These are phyloP conservation scores for Salvelinus fontinalis DNA, from an alignment of 2,113 vertebrate species.

Conservation along the genomic window DNA sequence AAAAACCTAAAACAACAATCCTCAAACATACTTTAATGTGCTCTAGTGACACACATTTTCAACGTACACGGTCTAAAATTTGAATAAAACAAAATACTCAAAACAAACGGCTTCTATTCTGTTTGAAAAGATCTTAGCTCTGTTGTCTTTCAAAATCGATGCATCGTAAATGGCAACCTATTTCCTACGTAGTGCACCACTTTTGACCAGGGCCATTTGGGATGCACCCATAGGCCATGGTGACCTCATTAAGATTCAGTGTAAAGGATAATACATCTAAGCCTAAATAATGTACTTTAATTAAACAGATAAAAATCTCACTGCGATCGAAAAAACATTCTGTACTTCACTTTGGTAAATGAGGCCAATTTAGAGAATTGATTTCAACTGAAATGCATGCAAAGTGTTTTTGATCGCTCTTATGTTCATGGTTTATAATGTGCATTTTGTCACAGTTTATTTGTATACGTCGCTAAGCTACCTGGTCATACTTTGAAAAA, in stretches of 20 bases:
- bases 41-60: conserved; percentile 3
- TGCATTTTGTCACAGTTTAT: conserved; percentile 4
- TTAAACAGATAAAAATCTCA: conserved; percentile 69
- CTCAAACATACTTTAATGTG: background rate
- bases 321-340: conserved; percentile 13
- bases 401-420: conserved; percentile 42
- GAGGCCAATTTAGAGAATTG: conserved; percentile 70
- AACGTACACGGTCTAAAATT: background rate
- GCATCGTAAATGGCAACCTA: no score
- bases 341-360: conserved; percentile 64
- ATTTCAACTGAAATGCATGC: conserved; percentile 56
- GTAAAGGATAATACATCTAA: conserved; percentile 62
- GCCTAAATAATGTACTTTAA: conserved; percentile 64
- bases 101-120: no score
- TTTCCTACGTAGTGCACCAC: no score
- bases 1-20: background rate
- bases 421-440: conserved; percentile 6
- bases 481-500: background rate
- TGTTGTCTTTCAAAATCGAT: conserved; percentile 37
- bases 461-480: background rate
- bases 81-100: background rate
- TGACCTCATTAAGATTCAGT: conserved; percentile 60
- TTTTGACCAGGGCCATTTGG: no score
- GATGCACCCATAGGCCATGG: background rate
- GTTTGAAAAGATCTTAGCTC: no score